Evolutionary conservation across 2,113 vertebrate species (phyloP).

Genomic region (Cyprinus carpio): DNA sequence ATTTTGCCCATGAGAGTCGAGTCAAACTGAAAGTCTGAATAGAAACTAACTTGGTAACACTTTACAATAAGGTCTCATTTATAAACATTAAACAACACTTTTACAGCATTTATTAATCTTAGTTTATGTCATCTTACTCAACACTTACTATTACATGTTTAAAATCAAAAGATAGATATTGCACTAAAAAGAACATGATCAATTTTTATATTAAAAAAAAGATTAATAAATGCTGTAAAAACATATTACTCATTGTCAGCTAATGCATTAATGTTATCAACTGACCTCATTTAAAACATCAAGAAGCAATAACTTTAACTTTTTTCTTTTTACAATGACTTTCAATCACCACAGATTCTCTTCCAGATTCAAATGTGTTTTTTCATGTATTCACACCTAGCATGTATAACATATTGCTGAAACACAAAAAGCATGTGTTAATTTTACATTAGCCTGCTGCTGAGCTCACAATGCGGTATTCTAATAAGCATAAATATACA

Average conservation of each 20-base stretch:
- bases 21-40: too few relatives aligned
- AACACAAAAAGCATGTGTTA: neutral
- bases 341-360: neutral
- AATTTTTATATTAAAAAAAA: too few relatives aligned
- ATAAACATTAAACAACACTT: too few relatives aligned
- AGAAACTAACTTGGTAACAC: too few relatives aligned
- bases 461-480: neutral
- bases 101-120: too few relatives aligned
- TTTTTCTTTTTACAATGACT: neutral
- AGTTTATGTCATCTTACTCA: too few relatives aligned
- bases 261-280: too few relatives aligned
- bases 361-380: neutral
- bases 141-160: too few relatives aligned
- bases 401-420: neutral
- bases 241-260: too few relatives aligned
- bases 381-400: neutral
- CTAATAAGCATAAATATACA: neutral
- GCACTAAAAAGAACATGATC: neutral
- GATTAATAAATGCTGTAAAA: too few relatives aligned
- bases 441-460: neutral
- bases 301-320: neutral
- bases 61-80: neutral
- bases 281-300: too few relatives aligned
- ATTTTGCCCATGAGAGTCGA: too few relatives aligned
- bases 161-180: neutral